These are phyloP conservation scores for Drosophila prolongata DNA, from an alignment of 2,888 invertebrate species.

Conservation along the genomic window DNA sequence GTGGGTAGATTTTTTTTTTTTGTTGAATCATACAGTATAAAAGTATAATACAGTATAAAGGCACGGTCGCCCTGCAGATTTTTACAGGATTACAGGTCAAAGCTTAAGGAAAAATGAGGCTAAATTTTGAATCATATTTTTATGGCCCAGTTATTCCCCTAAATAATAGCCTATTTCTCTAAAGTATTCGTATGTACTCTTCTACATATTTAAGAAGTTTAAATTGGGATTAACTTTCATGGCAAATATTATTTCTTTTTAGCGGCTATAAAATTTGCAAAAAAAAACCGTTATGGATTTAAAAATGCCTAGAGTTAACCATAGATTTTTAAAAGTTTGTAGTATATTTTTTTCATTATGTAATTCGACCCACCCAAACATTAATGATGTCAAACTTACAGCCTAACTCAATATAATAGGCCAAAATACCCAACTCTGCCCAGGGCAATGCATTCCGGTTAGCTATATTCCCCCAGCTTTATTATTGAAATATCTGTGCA, in stretches of 20 bases:
- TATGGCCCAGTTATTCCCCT: background rate
- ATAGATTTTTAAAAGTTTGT: background rate
- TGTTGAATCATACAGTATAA: background rate
- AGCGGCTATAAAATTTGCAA: too few relatives aligned
- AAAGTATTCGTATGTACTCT: too few relatives aligned
- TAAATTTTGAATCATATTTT: background rate
- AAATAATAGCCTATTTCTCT: background rate
- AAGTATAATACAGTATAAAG: background rate
- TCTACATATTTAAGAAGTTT: too few relatives aligned
- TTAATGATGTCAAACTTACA: conserved; percentile 5
- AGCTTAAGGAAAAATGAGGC: conserved; percentile 6
- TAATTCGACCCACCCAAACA: conserved; percentile 17
- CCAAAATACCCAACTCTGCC: conserved; percentile 25
- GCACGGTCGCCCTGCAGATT: background rate
- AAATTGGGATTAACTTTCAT: too few relatives aligned
- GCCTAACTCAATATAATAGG: conserved; percentile 3
- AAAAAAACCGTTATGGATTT: too few relatives aligned
- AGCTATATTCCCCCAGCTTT: conserved; percentile 2
- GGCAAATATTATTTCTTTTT: too few relatives aligned
- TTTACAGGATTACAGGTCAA: background rate
- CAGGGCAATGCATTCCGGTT: conserved; percentile 23
- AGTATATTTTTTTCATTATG: background rate
- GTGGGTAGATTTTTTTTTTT: conserved; percentile 17
- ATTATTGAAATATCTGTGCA: conserved; percentile 22
- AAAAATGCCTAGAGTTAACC: background rate